phyloP scores from a whole-genome alignment of 1,140 invertebrate genomes.

The Megalopta genalis region DNA sequence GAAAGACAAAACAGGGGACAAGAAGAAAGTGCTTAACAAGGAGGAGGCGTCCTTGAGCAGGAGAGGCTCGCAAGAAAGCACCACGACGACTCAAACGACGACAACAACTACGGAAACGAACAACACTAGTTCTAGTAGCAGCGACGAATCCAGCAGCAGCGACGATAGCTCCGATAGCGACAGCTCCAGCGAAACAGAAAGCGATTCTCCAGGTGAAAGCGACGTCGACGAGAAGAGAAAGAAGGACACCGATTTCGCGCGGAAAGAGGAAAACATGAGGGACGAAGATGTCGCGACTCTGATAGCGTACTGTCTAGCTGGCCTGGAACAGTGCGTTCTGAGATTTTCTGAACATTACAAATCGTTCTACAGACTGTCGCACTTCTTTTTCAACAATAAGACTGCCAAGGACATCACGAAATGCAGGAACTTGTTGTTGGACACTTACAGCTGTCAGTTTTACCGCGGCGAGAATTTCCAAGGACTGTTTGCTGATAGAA shows the following conservation, averaged over 20 bases:
- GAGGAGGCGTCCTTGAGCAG: slow-evolving; percentile 70
- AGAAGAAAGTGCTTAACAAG: slow-evolving; percentile 63
- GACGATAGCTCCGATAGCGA: slow-evolving; percentile 76
- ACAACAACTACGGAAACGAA: slow-evolving; percentile 76
- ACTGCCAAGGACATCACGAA: slow-evolving; percentile 84
- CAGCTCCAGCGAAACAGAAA: slow-evolving; percentile 74
- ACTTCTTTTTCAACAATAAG: slow-evolving; percentile 90
- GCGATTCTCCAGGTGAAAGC: slow-evolving; percentile 73
- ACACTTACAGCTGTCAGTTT: slow-evolving; percentile 83
- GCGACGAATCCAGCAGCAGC: slow-evolving; percentile 74
- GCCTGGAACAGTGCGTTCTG: slow-evolving; percentile 90
- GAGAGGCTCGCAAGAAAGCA: slow-evolving; percentile 77
- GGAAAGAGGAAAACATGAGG: slow-evolving; percentile 74
- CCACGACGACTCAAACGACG: slow-evolving; percentile 73
- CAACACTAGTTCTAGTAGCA: slow-evolving; percentile 76
- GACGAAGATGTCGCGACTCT: slow-evolving; percentile 75
- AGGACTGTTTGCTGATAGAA: slow-evolving; percentile 92
- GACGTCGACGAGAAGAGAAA: slow-evolving; percentile 74
- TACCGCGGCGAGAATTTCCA: slow-evolving; percentile 83
- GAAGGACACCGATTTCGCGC: slow-evolving; percentile 46
- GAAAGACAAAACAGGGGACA: slow-evolving; percentile 66
- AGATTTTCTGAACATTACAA: slow-evolving; percentile 96
- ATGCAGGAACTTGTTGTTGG: slow-evolving; percentile 87
- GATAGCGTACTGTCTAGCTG: slow-evolving; percentile 84
- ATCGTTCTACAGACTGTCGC: slow-evolving; percentile 91